These are phyloP conservation scores for Craseonycteris thonglongyai DNA, from an alignment of 2,113 vertebrate species.

Conservation along the genomic window DNA sequence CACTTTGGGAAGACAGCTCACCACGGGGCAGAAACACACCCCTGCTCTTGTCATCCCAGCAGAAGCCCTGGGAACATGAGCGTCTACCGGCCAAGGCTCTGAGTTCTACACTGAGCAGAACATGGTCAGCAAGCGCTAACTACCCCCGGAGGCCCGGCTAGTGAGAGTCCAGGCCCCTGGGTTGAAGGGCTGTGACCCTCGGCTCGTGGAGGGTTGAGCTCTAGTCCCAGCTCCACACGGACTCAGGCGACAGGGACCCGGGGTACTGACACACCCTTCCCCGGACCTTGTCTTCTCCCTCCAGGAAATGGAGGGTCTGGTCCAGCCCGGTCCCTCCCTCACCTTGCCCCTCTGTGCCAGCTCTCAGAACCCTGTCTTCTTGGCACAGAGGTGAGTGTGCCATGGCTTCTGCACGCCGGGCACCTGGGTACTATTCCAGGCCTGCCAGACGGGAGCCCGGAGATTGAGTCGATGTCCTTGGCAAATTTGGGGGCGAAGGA, in stretches of 20 bases:
- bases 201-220: background rate
- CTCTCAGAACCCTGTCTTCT: background rate
- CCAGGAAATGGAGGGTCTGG: background rate
- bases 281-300: background rate
- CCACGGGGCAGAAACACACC: background rate
- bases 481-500: background rate
- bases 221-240: background rate
- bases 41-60: background rate
- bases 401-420: background rate
- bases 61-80: background rate
- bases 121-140: rapidly evolving
- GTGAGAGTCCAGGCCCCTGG: rapidly evolving
- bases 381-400: background rate
- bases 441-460: background rate
- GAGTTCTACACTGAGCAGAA: background rate
- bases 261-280: background rate
- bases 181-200: background rate
- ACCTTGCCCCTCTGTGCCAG: background rate
- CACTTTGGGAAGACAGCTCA: background rate
- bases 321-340: background rate
- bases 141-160: background rate
- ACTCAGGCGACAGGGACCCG: background rate
- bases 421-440: background rate
- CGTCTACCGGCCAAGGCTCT: background rate
- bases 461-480: background rate